Base-by-base conservation (phyloP, 2,797 vertebrate species). In the Pseudochirops cupreus region DNA sequence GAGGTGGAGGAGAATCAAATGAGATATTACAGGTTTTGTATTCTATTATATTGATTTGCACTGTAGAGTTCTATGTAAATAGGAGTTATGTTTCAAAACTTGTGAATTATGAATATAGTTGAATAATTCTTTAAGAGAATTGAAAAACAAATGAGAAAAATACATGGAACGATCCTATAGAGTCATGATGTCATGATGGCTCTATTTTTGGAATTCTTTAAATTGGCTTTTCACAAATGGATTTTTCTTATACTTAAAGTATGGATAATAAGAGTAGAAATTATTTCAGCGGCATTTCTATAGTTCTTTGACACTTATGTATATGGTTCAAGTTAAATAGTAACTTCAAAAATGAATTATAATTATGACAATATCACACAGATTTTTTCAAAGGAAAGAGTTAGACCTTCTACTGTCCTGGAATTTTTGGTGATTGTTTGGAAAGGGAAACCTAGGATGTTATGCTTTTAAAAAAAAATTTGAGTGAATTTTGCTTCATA, bases 211-310 rank as follows among this genome's bases (percentile, higher is more conserved):
- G 74, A 94, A 46, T 46, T 39, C 9, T 1, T 0, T 5, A 11
- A 14, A n/a, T 39, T 5, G 31, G 52, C 12, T 92, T 58, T 59
- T 90, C 55, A 0, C 52, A 28, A 89, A 67, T 7, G n/a, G 50
- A 16, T 87, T 91, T 95, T 95, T 82, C 59, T 18, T 10, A 9
- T 96, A 95, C 94, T 53, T 74, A 56, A 96, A 93, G 90, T 29
- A 24, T 16, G 50, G 46, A 21, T 96, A 90, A 52, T 54, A 31
- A 50, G 56, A 57, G 50, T 82, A 82, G 74, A 82, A 82, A 82
- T 26, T 24, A 82, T 3, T 87, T 46, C 16, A 87, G 39, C 10
- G 9, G 21, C 9, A 87, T 50, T 28, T 87, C 74, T 50, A 50
- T 87, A 50, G 21, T 50, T 87, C 74, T 87, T 87, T 87, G 21